Conservation (phyloP, 2,113 vertebrate genomes). For the Apodemus speciosus region DNA sequence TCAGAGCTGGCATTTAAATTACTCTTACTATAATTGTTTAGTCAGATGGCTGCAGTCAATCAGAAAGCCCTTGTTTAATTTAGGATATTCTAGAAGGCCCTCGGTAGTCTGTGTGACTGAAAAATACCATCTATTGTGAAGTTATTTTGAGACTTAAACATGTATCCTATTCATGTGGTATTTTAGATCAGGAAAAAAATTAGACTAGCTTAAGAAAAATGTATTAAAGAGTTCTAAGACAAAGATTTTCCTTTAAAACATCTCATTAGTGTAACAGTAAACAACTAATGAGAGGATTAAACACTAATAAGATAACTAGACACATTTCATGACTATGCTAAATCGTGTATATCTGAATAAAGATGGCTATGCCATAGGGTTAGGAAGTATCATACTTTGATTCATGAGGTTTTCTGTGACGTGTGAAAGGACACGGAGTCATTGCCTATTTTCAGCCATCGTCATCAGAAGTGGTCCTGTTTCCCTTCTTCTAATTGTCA, state of each 20-base stretch:
- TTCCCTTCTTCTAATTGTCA: slow-evolving; percentile 43
- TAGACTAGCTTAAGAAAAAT: background rate
- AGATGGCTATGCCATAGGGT: background rate
- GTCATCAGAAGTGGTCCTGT: slow-evolving; percentile 25
- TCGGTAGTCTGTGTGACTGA: background rate
- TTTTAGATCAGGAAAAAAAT: slow-evolving; percentile 39
- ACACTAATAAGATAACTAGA: slow-evolving; percentile 27
- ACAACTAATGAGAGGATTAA: slow-evolving; percentile 22
- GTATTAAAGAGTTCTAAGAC: slow-evolving; percentile 21
- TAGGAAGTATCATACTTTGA: slow-evolving; percentile 2
- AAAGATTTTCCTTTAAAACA: slow-evolving; percentile 1
- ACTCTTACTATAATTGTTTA: background rate
- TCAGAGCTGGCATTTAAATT: background rate
- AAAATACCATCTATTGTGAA: background rate
- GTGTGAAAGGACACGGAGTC: background rate
- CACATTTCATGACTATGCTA: slow-evolving; percentile 13
- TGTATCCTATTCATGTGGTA: background rate
- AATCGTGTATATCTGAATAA: background rate
- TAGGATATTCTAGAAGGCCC: slow-evolving; percentile 1
- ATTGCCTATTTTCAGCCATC: slow-evolving; percentile 23
- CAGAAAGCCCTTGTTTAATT: slow-evolving; percentile 16
- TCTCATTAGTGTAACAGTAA: background rate
- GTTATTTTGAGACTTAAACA: slow-evolving; percentile 27
- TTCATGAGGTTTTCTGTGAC: background rate
- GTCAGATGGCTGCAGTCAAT: background rate